Base-by-base conservation (phyloP, 1,140 invertebrate genomes). In the Calephelis virginiensis region DNA sequence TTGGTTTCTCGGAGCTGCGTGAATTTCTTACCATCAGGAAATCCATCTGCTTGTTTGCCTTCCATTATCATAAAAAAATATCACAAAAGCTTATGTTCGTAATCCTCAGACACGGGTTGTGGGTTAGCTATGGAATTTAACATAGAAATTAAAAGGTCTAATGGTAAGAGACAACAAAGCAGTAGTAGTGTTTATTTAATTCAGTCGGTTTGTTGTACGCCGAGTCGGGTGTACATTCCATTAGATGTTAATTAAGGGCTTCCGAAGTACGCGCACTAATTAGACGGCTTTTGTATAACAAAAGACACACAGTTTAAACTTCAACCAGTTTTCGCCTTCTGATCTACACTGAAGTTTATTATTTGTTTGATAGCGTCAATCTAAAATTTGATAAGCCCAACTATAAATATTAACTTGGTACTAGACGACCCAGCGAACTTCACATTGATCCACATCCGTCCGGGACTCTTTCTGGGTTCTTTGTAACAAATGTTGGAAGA, bases 171-270 rank as follows among this genome's bases (percentile, higher is more conserved):
- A 75, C 71, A 75, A 72, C 64, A 72, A 63, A 71, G 59, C 69
- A 72, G 67, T 47, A 73, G 48, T 56, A 40, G 62, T 64, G 67
- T 65, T 59, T 70, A 66, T 49, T 49, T 64, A 66, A 70, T 64
- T 67, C 64, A 65, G 62, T 50, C 63, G 61, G 70, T 66, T 72
- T 66, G 48, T 68, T 65, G 59, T 50, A 46, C 14, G 62, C 64
- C 37, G 64, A 49, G 56, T 59, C 56, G 56, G 12, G 11, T 59
- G 67, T 68, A 61, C 53, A 71, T 77, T 78, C 75, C 75, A 80
- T 80, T 78, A 78, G 62, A 68, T 78, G 76, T 72, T 83, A 81
- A 80, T 83, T 80, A 81, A 69, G 45, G 47, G 62, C 71, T 66
- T 77, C 77, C 78, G 66, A 59, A 59, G 56, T 59, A 59, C 56